Percentiles rank a stretch among this genome's conserved stretches.
These are phyloP conservation scores for Rhinolophus sinicus DNA, from an alignment of 2,113 vertebrate species.

Conservation along the genomic window DNA sequence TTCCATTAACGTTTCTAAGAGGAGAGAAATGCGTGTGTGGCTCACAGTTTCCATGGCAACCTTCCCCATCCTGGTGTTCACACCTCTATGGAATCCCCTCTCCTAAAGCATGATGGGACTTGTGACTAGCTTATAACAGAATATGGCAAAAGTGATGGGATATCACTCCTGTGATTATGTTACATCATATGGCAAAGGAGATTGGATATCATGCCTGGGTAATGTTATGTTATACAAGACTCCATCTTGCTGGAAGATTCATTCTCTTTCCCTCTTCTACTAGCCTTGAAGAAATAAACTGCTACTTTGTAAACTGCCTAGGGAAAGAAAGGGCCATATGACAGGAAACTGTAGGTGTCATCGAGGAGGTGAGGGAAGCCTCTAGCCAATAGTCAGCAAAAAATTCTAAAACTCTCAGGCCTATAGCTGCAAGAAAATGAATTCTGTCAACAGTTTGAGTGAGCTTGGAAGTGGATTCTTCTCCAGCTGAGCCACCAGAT, in stretches of 20 bases:
- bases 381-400: neutral
- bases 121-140: neutral
- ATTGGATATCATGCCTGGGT: neutral
- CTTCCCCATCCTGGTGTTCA: no score
- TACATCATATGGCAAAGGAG: neutral
- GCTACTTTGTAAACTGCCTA: neutral
- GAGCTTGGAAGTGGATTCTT: neutral
- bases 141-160: neutral
- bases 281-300: neutral
- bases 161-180: neutral
- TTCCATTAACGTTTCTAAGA: neutral
- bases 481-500: neutral
- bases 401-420: neutral
- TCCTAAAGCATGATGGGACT: neutral
- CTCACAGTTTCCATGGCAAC: neutral
- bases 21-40: neutral
- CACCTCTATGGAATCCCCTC: neutral
- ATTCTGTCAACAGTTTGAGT: neutral
- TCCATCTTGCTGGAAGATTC: neutral
- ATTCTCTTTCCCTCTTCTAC: neutral
- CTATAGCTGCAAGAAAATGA: neutral
- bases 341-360: neutral
- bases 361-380: neutral
- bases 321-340: neutral
- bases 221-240: accelerated